These are phyloP conservation scores for Polyommatus iphigenia DNA, from an alignment of 2,888 invertebrate species.

Conservation along the genomic window DNA sequence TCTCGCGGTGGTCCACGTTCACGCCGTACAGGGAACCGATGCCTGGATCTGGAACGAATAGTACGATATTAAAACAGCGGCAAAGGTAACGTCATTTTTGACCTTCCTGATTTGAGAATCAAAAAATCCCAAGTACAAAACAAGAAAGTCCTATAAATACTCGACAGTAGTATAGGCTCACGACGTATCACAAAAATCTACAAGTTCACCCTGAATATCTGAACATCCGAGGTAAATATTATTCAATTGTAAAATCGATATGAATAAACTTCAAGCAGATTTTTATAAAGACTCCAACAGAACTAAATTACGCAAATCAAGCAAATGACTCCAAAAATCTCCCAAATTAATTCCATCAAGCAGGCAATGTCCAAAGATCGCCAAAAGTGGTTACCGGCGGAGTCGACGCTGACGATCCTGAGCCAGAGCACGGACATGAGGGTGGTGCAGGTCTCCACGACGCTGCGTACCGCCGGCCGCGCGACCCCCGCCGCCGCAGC, in stretches of 20 bases:
- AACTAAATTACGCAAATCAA: too few relatives aligned
- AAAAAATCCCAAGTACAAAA: too few relatives aligned
- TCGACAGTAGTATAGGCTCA: too few relatives aligned
- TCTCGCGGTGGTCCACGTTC: constrained; percentile 89
- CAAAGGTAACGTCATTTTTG: not conserved
- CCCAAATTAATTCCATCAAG: not conserved
- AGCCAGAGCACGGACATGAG: constrained; percentile 87
- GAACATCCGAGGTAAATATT: too few relatives aligned
- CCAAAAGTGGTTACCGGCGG: constrained; percentile 81
- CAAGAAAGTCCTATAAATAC: too few relatives aligned
- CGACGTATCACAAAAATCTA: too few relatives aligned
- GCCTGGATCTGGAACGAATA: constrained; percentile 84
- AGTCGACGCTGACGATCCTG: constrained; percentile 87
- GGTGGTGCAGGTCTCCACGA: constrained; percentile 89
- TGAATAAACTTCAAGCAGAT: too few relatives aligned
- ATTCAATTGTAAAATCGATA: too few relatives aligned
- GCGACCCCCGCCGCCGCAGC: constrained; percentile 47
- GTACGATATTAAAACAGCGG: not conserved
- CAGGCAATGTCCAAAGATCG: not conserved
- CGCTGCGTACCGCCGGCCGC: constrained; percentile 82
- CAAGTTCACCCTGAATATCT: too few relatives aligned
- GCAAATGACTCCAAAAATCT: too few relatives aligned
- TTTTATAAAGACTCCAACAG: too few relatives aligned
- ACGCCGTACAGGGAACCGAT: constrained; percentile 87
- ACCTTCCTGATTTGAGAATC: not conserved